Evolutionary conservation across 2,113 vertebrate genomes (phyloP).

Genomic region (Ginglymostoma cirratum): DNA sequence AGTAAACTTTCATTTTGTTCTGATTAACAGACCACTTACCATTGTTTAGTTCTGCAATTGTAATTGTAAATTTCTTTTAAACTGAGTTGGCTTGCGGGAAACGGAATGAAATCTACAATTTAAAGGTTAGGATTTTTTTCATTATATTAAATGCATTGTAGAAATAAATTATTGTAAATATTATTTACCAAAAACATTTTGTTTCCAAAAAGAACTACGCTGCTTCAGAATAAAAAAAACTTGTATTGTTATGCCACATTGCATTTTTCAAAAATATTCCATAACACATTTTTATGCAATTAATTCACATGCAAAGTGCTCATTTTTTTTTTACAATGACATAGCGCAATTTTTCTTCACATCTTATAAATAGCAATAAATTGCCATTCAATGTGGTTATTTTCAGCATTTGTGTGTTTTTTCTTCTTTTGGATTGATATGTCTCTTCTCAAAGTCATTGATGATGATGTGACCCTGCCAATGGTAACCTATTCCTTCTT

Average conservation of each 20-base stretch:
- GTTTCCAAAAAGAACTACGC: neutral
- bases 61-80: neutral
- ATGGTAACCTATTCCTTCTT: neutral
- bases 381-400: neutral
- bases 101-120: neutral
- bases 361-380: neutral
- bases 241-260: neutral
- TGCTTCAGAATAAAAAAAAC: neutral
- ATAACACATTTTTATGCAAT: too few species aligned
- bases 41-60: neutral
- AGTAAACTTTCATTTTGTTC: neutral
- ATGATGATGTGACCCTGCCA: too few species aligned
- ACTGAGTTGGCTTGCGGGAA: neutral
- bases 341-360: neutral
- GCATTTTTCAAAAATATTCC: neutral
- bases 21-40: conserved; percentile 2
- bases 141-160: neutral
- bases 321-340: neutral
- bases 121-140: neutral
- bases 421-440: neutral
- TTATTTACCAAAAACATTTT: neutral
- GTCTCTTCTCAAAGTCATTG: neutral
- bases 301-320: neutral
- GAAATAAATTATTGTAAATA: neutral
- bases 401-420: neutral